phyloP scores from a whole-genome alignment of 2,113 vertebrate genomes.

The Cnemophilus loriae region DNA sequence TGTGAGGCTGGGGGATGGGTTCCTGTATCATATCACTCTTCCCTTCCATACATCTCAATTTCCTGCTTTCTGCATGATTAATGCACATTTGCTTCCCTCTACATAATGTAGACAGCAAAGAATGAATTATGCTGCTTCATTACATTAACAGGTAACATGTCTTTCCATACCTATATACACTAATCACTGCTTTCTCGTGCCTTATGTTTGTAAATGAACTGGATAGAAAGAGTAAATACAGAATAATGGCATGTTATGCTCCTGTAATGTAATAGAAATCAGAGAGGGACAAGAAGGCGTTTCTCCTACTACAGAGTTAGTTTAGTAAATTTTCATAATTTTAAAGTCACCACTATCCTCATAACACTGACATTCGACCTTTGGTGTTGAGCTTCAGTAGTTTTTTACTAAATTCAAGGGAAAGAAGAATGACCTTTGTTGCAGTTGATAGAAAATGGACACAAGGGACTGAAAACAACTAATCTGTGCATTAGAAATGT shows the following conservation, averaged over 20 bases:
- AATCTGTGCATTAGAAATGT: neutral
- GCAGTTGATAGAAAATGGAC: neutral
- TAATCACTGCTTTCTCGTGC: constrained; percentile 26
- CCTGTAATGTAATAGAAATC: constrained; percentile 11
- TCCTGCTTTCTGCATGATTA: constrained; percentile 63
- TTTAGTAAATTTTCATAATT: constrained; percentile 38
- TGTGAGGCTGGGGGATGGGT: constrained; percentile 19
- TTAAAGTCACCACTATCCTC: neutral
- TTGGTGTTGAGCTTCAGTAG: constrained; percentile 24
- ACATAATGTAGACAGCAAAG: constrained; percentile 56
- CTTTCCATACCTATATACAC: constrained; percentile 29
- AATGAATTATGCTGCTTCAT: constrained; percentile 62
- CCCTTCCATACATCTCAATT: constrained; percentile 62
- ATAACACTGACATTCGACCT: constrained; percentile 18
- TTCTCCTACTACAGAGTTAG: constrained; percentile 26
- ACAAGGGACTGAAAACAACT: neutral
- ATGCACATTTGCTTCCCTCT: constrained; percentile 51
- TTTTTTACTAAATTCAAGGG: constrained; percentile 53
- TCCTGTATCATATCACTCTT: constrained; percentile 48
- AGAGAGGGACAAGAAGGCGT: constrained; percentile 25
- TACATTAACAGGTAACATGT: constrained; percentile 47
- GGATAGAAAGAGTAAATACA: constrained; percentile 52
- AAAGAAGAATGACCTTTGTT: neutral
- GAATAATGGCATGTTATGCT: constrained; percentile 38
- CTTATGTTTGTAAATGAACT: constrained; percentile 52